Evolutionary conservation across 2,797 vertebrate species (phyloP).

Genomic region (Pangasius larnaudii): DNA sequence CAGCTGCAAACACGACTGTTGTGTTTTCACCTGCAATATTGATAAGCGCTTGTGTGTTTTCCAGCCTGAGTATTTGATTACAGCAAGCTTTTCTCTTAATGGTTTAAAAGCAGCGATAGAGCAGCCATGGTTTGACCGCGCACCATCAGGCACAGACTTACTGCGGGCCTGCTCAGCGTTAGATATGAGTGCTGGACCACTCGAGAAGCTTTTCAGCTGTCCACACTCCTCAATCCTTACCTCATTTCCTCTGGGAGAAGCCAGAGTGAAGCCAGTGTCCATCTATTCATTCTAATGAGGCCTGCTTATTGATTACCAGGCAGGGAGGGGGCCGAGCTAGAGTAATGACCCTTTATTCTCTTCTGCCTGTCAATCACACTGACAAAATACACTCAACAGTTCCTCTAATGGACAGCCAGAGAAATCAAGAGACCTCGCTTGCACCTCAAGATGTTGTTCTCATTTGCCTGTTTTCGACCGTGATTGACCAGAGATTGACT

Average conservation of each 20-base stretch:
- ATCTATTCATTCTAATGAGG: conserved; percentile 87
- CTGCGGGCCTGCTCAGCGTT: conserved; percentile 64
- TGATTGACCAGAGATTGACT: conserved; percentile 20
- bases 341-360: conserved; percentile 82
- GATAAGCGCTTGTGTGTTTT: conserved; percentile 19
- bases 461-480: conserved; percentile 44
- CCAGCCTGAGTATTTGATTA: conserved; percentile 36
- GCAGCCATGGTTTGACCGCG: conserved; percentile 65
- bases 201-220: conserved; percentile 82
- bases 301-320: conserved; percentile 81
- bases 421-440: conserved; percentile 64
- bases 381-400: conserved; percentile 80
- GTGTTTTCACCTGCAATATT: conserved; percentile 29
- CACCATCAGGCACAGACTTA: conserved; percentile 39
- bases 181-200: conserved; percentile 79
- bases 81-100: conserved; percentile 67
- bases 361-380: conserved; percentile 78
- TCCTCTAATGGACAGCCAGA: conserved; percentile 78
- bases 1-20: not conserved
- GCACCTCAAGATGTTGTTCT: conserved; percentile 64
- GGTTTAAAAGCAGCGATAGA: conserved; percentile 76
- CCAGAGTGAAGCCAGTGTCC: conserved; percentile 81
- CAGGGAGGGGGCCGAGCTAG: conserved; percentile 76
- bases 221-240: conserved; percentile 79
- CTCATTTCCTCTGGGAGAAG: conserved; percentile 82